A percentile compares a stretch with the other conserved stretches of the same genome.
phyloP scores from a whole-genome alignment of 2,888 invertebrate species.

The Dysmachus trigonus region DNA sequence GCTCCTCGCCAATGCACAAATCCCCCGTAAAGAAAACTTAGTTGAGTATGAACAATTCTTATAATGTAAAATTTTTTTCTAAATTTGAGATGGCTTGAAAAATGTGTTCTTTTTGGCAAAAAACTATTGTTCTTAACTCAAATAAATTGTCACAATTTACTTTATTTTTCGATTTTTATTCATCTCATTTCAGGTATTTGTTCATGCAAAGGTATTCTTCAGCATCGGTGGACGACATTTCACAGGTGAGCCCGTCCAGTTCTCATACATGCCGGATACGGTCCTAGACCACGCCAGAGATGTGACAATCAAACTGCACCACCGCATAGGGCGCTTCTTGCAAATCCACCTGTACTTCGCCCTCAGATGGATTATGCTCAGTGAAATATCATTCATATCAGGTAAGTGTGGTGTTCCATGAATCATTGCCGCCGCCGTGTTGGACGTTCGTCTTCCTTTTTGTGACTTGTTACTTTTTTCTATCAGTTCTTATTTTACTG shows the following conservation, averaged over 20 bases:
- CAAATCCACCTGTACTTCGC: slow-evolving; percentile 82
- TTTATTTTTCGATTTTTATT: neutral
- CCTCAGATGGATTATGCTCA: slow-evolving; percentile 84
- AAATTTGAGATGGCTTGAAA: too few species aligned
- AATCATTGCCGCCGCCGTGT: neutral
- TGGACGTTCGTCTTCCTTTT: neutral
- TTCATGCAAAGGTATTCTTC: slow-evolving; percentile 79
- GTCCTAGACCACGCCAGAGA: slow-evolving; percentile 81
- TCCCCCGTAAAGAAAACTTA: too few species aligned
- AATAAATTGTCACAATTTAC: too few species aligned
- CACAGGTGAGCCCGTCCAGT: slow-evolving; percentile 76
- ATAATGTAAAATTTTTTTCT: too few species aligned
- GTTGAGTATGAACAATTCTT: too few species aligned
- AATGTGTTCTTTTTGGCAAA: too few species aligned
- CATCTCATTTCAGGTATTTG: slow-evolving; percentile 72
- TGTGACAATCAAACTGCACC: slow-evolving; percentile 81
- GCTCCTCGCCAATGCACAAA: too few species aligned
- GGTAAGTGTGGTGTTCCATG: slow-evolving; percentile 66
- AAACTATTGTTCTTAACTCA: too few species aligned
- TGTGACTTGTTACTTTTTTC: too few species aligned
- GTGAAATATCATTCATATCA: slow-evolving; percentile 85
- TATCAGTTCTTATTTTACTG: too few species aligned
- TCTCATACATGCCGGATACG: slow-evolving; percentile 79
- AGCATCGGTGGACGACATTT: slow-evolving; percentile 78
- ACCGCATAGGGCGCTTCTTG: slow-evolving; percentile 78